Evolutionary conservation across 1,140 invertebrate genomes (phyloP).

Genomic region (Charaxes varanes): DNA sequence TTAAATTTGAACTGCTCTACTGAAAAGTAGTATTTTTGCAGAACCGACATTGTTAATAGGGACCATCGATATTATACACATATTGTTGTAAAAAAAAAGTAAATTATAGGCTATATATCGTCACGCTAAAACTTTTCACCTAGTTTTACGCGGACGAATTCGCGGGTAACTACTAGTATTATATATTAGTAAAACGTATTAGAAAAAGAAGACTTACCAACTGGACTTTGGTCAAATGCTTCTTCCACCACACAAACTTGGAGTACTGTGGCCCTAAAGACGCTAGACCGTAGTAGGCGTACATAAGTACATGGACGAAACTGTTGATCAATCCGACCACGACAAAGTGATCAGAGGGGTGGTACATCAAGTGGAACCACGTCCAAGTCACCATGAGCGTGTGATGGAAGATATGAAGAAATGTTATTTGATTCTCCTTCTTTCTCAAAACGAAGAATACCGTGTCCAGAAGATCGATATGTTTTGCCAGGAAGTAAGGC

Average conservation of each 20-base stretch:
- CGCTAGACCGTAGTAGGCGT: conserved; percentile 91
- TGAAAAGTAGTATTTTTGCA: no score
- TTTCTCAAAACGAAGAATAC: conserved; percentile 76
- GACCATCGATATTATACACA: no score
- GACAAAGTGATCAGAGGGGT: conserved; percentile 53
- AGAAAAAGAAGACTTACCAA: conserved; percentile 85
- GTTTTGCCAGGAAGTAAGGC: conserved; percentile 58
- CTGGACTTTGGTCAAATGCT: conserved; percentile 91
- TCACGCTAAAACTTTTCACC: no score
- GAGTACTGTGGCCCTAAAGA: conserved; percentile 91
- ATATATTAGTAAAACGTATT: no score
- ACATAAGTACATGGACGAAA: conserved; percentile 94
- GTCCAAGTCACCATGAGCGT: conserved; percentile 78
- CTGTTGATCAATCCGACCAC: conserved; percentile 59
- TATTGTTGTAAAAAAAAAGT: no score
- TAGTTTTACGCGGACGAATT: no score
- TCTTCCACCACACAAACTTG: conserved; percentile 96
- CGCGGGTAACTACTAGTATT: no score
- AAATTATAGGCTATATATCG: no score
- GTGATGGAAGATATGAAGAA: conserved; percentile 91
- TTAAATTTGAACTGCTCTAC: no score
- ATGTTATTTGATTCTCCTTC: conserved; percentile 86
- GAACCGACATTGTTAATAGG: no score
- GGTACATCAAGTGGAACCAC: conserved; percentile 46
- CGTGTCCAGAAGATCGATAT: conserved; percentile 54